phyloP scores from a whole-genome alignment of 1,140 invertebrate species.

The Hypsibius dujardini region DNA sequence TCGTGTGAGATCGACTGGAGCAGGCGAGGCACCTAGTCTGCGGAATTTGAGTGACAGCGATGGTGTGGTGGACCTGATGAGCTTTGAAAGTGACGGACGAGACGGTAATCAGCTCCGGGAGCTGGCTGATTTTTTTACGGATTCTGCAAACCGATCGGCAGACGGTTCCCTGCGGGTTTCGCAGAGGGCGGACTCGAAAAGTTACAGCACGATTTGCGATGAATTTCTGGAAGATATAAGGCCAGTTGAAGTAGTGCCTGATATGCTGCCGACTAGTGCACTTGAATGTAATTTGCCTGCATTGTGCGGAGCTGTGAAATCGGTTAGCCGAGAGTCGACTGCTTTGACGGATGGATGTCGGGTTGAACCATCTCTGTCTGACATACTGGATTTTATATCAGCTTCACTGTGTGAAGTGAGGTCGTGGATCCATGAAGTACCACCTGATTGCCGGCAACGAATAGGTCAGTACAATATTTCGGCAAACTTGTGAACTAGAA shows the following conservation, averaged over 20 bases:
- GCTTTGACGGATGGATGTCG: not conserved
- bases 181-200: not conserved
- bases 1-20: too few species aligned
- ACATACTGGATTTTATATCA: not conserved
- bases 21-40: too few species aligned
- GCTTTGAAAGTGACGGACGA: too few species aligned
- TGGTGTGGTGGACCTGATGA: too few species aligned
- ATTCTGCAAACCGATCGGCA: too few species aligned
- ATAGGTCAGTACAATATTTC: not conserved
- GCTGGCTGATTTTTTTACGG: too few species aligned
- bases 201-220: not conserved
- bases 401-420: not conserved
- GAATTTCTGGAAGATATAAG: not conserved
- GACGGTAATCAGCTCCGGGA: too few species aligned
- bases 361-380: not conserved
- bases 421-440: constrained; percentile 13
- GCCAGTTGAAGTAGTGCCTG: not conserved
- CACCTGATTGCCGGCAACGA: not conserved
- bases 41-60: too few species aligned
- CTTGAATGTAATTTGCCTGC: not conserved
- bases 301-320: not conserved
- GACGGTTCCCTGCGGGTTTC: too few species aligned
- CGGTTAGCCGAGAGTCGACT: not conserved
- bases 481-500: not conserved
- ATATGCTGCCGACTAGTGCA: not conserved